Base-by-base conservation (phyloP, 92 coral and sea anemone species). In the Isaurus tuberculatus region DNA sequence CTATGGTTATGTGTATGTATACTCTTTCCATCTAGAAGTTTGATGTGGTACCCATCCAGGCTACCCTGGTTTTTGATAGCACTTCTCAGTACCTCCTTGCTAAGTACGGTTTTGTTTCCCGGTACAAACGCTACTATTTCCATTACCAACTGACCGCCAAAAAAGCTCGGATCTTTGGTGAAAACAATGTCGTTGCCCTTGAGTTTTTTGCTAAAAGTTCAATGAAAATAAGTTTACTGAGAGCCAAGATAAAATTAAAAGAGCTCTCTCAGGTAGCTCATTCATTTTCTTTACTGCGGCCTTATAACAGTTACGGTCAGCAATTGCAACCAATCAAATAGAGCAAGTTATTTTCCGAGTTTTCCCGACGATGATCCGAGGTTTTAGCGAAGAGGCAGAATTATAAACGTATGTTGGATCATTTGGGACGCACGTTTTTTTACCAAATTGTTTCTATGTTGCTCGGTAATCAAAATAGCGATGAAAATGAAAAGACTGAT, bases 121-220 rank as follows among this genome's bases (percentile, higher is more conserved):
- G 82, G 82, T 11, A 20, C 13, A 58, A 77, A 77, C 27, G 58
- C 68, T 13, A 27, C 43, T 25, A 77, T 22, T 57, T 77, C 82
- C 9, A 77, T 26, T 20, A 26, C 22, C 25, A 60, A 20, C 53
- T 5, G 34, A 2, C 17, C 23, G 70, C 82, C 82, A 4, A 22
- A 34, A 43, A 65, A 77, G 70, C 29, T 25, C 16, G 82, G 82
- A 25, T 77, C 70, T 55, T 77, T 60, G 4, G 82, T 77, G 70
- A 77, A 77, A 5, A 60, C 57, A 22, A 77, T 29, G 64, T 77
- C 82, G 6, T 14, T 15, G 8, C 10, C n/a, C 33, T 34, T 32
- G 22, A 77, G 4, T n/a, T 77, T 77, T 2, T 77, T 34, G n/a
- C 82, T 77, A 22, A 17, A 57, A 26, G 15, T 13, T 58, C 5